Conservation (phyloP, 2,888 invertebrate genomes). For the Eupithecia dodoneata region DNA sequence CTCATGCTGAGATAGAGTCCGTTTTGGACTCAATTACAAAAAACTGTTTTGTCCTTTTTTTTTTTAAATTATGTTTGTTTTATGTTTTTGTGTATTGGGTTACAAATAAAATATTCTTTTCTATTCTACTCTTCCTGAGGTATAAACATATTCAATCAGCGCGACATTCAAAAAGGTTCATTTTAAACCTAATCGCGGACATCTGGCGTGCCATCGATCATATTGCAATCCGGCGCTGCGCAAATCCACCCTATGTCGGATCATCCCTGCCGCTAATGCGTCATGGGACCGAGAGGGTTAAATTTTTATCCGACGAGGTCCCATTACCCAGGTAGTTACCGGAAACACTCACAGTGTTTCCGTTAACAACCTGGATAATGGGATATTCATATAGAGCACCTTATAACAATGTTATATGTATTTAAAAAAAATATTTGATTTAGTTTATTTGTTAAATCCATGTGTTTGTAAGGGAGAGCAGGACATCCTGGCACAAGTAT, state of each 20-base stretch:
- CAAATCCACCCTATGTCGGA: slow-evolving; percentile 65
- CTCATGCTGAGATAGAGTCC: too few relatives aligned
- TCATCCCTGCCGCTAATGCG: slow-evolving; percentile 67
- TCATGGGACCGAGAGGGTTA: slow-evolving; percentile 45
- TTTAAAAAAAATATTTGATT: too few relatives aligned
- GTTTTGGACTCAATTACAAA: too few relatives aligned
- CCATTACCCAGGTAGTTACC: too few relatives aligned
- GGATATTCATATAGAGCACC: neutral
- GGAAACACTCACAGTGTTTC: neutral
- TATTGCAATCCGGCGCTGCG: slow-evolving; percentile 47
- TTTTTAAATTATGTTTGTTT: too few relatives aligned
- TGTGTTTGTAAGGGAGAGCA: too few relatives aligned
- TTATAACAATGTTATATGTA: too few relatives aligned
- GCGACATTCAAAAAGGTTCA: slow-evolving; percentile 3
- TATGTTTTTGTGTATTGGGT: too few relatives aligned
- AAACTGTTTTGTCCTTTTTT: too few relatives aligned
- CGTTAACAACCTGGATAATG: slow-evolving; percentile 5
- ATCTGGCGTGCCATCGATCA: slow-evolving; percentile 72
- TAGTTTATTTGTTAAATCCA: too few relatives aligned
- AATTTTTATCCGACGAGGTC: slow-evolving; percentile 9
- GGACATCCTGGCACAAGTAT: too few relatives aligned
- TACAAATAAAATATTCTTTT: too few relatives aligned
- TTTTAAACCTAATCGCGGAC: slow-evolving; percentile 58
- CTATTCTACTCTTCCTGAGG: neutral
- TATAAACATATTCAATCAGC: neutral